Percentiles rank a stretch among this genome's conserved stretches.
These are phyloP conservation scores for Brachypalpus laphriformis DNA, from an alignment of 2,888 invertebrate species.

Conservation along the genomic window DNA sequence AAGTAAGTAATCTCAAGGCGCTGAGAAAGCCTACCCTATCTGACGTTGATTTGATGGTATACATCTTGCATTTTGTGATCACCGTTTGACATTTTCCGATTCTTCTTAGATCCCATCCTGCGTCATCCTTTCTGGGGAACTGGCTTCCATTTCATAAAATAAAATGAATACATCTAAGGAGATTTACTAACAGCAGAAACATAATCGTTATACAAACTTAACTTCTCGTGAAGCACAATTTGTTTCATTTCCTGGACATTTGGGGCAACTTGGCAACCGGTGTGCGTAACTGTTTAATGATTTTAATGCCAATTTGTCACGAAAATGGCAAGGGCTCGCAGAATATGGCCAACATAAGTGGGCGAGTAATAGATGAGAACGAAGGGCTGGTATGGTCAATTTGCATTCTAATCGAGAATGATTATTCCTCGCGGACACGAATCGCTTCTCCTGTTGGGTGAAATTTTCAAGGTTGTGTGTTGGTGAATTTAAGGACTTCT, in stretches of 20 bases:
- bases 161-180: slow-evolving; percentile 17
- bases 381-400: slow-evolving; percentile 47
- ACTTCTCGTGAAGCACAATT: slow-evolving; percentile 49
- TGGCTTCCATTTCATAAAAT: slow-evolving; percentile 34
- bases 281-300: slow-evolving; percentile 71
- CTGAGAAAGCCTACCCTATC: background rate
- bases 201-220: slow-evolving; percentile 23
- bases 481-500: slow-evolving; percentile 34
- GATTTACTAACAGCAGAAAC: slow-evolving; percentile 31
- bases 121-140: background rate
- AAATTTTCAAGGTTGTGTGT: slow-evolving; percentile 43
- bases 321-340: slow-evolving; percentile 8
- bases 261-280: slow-evolving; percentile 41
- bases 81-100: slow-evolving; percentile 10
- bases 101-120: background rate
- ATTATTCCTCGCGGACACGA: slow-evolving; percentile 64
- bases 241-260: slow-evolving; percentile 43
- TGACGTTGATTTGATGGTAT: slow-evolving; percentile 18
- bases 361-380: slow-evolving; percentile 26
- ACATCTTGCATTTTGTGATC: slow-evolving; percentile 13
- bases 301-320: slow-evolving; percentile 68
- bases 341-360: background rate
- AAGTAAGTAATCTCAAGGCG: slow-evolving; percentile 4
- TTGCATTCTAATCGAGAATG: slow-evolving; percentile 68
- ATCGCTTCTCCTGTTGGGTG: slow-evolving; percentile 21